Conservation (phyloP, 2,888 invertebrate species). For the Micoletzkya japonica region DNA sequence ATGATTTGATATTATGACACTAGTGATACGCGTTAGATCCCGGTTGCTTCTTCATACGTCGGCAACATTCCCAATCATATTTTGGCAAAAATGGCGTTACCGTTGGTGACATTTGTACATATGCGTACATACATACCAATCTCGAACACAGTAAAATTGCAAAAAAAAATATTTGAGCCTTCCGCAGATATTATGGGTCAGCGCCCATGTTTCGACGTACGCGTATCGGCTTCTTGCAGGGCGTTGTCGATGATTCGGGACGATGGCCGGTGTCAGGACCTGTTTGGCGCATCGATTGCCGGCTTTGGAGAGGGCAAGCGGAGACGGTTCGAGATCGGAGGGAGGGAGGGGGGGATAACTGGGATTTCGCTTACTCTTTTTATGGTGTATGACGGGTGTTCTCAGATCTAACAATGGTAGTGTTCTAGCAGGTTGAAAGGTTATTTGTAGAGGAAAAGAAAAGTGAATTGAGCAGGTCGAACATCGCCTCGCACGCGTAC, state of each 20-base stretch:
- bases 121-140: background rate
- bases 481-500: conserved; percentile 39
- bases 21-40: too few relatives aligned
- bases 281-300: conserved; percentile 51
- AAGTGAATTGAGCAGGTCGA: background rate
- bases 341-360: background rate
- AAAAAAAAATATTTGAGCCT: background rate
- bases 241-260: conserved; percentile 48
- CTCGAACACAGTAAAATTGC: background rate
- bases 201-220: background rate
- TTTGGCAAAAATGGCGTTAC: too few relatives aligned
- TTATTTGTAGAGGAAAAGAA: too few relatives aligned
- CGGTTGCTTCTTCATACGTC: too few relatives aligned
- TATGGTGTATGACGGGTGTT: too few relatives aligned
- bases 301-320: conserved; percentile 52
- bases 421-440: too few relatives aligned
- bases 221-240: conserved; percentile 10
- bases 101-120: too few relatives aligned
- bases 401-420: too few relatives aligned
- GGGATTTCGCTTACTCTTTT: background rate
- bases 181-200: background rate
- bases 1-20: too few relatives aligned
- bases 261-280: conserved; percentile 52
- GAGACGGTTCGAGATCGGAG: conserved; percentile 29
- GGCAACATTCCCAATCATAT: too few relatives aligned